These are phyloP conservation scores for Patagioenas fasciata DNA, from an alignment of 2,113 vertebrate species.

Conservation along the genomic window DNA sequence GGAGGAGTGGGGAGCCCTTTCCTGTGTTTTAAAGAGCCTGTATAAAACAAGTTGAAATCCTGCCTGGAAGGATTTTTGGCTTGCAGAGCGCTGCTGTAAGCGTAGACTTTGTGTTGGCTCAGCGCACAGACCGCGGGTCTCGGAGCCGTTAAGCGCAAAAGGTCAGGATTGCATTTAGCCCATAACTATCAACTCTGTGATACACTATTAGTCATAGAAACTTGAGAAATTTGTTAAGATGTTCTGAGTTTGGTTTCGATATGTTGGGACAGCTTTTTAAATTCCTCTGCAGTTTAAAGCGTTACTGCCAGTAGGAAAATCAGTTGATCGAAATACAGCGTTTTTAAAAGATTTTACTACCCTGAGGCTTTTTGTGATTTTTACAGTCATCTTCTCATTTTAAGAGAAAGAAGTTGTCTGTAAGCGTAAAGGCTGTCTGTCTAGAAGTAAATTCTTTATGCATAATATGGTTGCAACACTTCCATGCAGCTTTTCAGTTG, in stretches of 20 bases:
- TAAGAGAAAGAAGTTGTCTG: neutral
- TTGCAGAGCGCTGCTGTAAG: neutral
- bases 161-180: conserved; percentile 51
- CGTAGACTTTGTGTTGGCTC: conserved; percentile 32
- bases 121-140: neutral
- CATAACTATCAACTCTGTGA: neutral
- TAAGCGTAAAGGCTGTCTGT: neutral
- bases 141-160: neutral
- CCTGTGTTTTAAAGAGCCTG: neutral
- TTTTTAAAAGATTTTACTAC: neutral
- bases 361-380: neutral
- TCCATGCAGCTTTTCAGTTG: neutral
- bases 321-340: neutral
- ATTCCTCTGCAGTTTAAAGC: neutral
- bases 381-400: neutral
- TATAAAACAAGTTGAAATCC: neutral
- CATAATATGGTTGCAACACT: neutral
- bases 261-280: neutral
- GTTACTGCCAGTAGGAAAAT: neutral
- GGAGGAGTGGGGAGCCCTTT: neutral
- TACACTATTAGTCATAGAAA: conserved; percentile 45
- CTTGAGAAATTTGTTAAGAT: conserved; percentile 35
- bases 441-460: neutral
- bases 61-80: neutral
- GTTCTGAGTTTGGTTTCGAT: neutral